phyloP scores from a whole-genome alignment of 2,888 invertebrate genomes.

The Parochlus steinenii region DNA sequence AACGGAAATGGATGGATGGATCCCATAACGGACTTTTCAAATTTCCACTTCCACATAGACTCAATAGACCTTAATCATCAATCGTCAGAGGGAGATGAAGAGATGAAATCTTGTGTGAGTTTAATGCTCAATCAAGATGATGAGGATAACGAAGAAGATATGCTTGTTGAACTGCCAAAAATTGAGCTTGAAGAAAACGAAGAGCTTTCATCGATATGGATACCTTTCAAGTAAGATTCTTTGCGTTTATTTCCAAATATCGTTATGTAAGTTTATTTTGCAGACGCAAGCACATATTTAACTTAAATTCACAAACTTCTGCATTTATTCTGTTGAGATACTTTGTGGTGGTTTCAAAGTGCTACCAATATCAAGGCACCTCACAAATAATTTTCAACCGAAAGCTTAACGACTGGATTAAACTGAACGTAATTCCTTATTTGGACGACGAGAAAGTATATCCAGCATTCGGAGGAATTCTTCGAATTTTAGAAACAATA shows the following conservation, averaged over 20 bases:
- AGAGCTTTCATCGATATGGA: slow-evolving; percentile 22
- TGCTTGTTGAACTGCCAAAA: slow-evolving; percentile 24
- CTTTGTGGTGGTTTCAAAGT: slow-evolving; percentile 22
- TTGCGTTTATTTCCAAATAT: no score
- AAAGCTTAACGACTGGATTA: slow-evolving; percentile 23
- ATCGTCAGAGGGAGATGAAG: not conserved
- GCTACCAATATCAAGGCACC: slow-evolving; percentile 22
- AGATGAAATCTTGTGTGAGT: slow-evolving; percentile 18
- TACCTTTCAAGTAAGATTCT: slow-evolving; percentile 27
- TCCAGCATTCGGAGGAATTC: slow-evolving; percentile 25
- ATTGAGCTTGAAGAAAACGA: slow-evolving; percentile 19
- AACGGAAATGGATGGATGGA: slow-evolving; percentile 27
- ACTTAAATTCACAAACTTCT: slow-evolving; percentile 21
- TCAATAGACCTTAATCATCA: slow-evolving; percentile 16
- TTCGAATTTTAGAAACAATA: slow-evolving; percentile 22
- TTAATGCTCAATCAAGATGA: slow-evolving; percentile 19
- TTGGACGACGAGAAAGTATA: slow-evolving; percentile 25
- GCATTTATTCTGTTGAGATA: slow-evolving; percentile 24
- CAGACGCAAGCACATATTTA: slow-evolving; percentile 23
- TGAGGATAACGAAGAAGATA: slow-evolving; percentile 19
- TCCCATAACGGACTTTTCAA: slow-evolving; percentile 19
- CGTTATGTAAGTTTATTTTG: no score
- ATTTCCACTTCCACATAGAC: slow-evolving; percentile 18
- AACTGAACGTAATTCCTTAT: slow-evolving; percentile 22
- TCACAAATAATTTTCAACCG: slow-evolving; percentile 21